Evolutionary conservation across 2,797 vertebrate species (phyloP).

Genomic region (Aratinga solstitialis): DNA sequence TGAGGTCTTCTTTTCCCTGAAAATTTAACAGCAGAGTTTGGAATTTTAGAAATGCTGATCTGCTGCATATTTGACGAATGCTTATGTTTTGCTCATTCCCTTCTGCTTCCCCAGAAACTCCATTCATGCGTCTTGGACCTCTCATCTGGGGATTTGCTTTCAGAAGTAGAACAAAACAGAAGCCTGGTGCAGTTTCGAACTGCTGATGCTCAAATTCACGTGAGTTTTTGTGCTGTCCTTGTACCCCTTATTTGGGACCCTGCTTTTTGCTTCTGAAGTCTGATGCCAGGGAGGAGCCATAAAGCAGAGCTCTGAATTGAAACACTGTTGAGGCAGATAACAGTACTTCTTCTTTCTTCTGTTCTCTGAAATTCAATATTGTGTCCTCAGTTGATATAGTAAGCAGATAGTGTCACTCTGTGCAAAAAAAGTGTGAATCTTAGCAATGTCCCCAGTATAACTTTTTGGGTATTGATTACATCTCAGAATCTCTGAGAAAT

Average conservation of each 20-base stretch:
- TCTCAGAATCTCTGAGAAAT: conserved; percentile 81
- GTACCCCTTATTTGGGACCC: conserved; percentile 16
- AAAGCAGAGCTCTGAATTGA: conserved; percentile 68
- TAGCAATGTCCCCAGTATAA: conserved; percentile 83
- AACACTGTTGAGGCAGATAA: conserved; percentile 79
- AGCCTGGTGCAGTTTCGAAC: conserved; percentile 74
- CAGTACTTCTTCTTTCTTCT: conserved; percentile 78
- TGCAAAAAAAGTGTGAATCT: conserved; percentile 82
- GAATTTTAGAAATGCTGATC: conserved; percentile 58
- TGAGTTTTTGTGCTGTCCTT: conserved; percentile 73
- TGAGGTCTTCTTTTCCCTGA: conserved; percentile 42
- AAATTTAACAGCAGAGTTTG: conserved; percentile 37
- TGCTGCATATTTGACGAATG: conserved; percentile 21
- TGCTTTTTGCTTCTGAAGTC: conserved; percentile 35
- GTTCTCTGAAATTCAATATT: conserved; percentile 77
- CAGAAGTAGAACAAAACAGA: conserved; percentile 81
- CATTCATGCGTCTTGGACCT: conserved; percentile 87
- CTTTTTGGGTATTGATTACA: conserved; percentile 86
- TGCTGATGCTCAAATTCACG: conserved; percentile 76
- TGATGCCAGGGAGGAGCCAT: conserved; percentile 60
- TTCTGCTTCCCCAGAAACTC: conserved; percentile 81
- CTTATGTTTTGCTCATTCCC: conserved; percentile 55
- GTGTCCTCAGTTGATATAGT: conserved; percentile 71
- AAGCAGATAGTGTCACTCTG: conserved; percentile 81
- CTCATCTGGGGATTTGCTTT: conserved; percentile 84